These are phyloP conservation scores for Alethe diademata DNA, from an alignment of 2,113 vertebrate species.

Conservation along the genomic window DNA sequence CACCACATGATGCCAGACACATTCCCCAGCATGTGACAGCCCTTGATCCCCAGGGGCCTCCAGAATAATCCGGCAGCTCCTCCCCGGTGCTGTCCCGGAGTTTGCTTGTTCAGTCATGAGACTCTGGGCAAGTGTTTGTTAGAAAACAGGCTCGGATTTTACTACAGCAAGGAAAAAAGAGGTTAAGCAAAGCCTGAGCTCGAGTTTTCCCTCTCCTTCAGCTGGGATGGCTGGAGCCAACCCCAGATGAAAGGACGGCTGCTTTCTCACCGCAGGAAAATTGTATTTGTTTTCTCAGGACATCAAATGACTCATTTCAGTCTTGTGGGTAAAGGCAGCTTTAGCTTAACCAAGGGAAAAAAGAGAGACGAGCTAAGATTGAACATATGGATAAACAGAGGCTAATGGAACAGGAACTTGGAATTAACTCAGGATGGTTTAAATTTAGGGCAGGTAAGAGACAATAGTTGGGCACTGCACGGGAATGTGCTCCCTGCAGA, in stretches of 20 bases:
- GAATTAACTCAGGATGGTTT: slow-evolving; percentile 21
- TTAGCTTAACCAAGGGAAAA: slow-evolving; percentile 32
- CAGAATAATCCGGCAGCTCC: background rate
- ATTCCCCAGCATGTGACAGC: slow-evolving; percentile 32
- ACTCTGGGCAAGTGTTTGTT: slow-evolving; percentile 2
- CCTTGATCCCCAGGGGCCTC: background rate
- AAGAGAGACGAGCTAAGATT: background rate
- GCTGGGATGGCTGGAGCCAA: background rate
- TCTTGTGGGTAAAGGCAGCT: slow-evolving; percentile 52
- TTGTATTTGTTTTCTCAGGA: slow-evolving; percentile 69
- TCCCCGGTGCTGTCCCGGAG: background rate
- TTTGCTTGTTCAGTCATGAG: slow-evolving; percentile 31
- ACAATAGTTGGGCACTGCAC: background rate
- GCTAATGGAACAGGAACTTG: slow-evolving; percentile 53
- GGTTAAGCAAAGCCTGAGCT: background rate
- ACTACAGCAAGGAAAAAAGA: slow-evolving; percentile 20
- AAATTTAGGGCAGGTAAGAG: slow-evolving; percentile 60
- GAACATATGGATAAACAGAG: slow-evolving; percentile 55
- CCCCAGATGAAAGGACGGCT: slow-evolving; percentile 4
- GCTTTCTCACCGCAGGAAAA: slow-evolving; percentile 67
- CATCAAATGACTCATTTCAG: slow-evolving; percentile 62
- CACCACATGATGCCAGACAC: background rate
- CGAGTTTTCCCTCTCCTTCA: background rate
- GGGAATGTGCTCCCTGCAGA: slow-evolving; percentile 32
- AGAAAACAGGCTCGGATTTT: slow-evolving; percentile 38